Base-by-base conservation (phyloP, 2,888 invertebrate genomes). In the Sturmia bella region DNA sequence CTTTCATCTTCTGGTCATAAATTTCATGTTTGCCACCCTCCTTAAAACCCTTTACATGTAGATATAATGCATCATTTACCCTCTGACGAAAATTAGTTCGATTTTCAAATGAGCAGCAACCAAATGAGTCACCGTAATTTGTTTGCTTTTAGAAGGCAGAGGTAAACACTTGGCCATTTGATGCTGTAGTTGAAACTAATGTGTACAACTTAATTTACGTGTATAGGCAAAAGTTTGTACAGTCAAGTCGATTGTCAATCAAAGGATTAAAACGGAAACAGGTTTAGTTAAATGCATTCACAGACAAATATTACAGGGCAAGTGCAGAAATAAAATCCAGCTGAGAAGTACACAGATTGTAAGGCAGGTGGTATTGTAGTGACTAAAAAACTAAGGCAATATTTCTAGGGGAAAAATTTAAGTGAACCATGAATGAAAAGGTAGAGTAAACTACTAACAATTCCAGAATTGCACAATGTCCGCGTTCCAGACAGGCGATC, bases 251-350 rank as follows among this genome's bases (percentile, higher is more conserved):
- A 15, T 41, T 76, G 69, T 76, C 76, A 69, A 76, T 69, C 68
- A 50, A 48, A 48, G 57, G 41, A 48, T 48, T 57, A 37, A 37
- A 52, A 64, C 48, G 41, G 13, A 9, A 39, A 69, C 70, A 59
- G 72, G 78, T 52, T 78, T 78, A 66, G 64, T 45, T 45, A 56
- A 43, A 72, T 39, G 45, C 11, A 50, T 9, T 21, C n/a, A 11
- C 50, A 15, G 41, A 17, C 17, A 37, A 43, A 37, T 39, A 54
- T 56, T n/a, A n/a, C n/a, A 41, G 24, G 6, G 17, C 11, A 52
- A 52, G 52, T 13, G 48, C 1, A 7, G n/a, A 2, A 27, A 19
- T 3, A 43, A 52, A 12, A 17, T 1, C 17, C 37, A 15, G 2
- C 7, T 5, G 1, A 76, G n/a, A 54, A 69, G 52, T n/a, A n/a